phyloP scores from a whole-genome alignment of 2,888 invertebrate species.

The Noctua fimbriata region DNA sequence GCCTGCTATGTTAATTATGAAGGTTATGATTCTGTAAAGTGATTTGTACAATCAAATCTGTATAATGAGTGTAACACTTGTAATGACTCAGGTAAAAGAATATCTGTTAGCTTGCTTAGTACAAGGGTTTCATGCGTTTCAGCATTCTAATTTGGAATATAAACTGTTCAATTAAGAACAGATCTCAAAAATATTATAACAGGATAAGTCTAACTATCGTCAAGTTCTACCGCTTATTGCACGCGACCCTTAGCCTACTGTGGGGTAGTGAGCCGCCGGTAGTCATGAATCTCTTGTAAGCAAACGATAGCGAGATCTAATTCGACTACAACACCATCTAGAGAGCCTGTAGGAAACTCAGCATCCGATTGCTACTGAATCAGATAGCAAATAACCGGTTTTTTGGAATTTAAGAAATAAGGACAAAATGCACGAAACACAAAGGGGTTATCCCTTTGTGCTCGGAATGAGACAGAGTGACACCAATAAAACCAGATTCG shows the following conservation, averaged over 20 bases:
- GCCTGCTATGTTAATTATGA: no score
- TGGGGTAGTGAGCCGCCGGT: no score
- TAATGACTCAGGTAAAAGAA: no score
- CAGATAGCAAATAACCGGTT: not conserved
- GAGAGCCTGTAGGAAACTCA: not conserved
- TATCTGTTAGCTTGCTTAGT: not conserved
- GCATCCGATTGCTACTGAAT: not conserved
- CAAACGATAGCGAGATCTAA: not conserved
- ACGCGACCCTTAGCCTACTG: not conserved
- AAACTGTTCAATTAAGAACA: not conserved
- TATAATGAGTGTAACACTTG: no score
- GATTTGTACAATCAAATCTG: no score
- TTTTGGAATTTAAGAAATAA: not conserved
- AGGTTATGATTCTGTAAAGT: no score
- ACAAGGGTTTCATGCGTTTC: not conserved
- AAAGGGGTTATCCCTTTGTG: no score
- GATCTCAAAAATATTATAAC: not conserved
- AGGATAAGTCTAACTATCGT: not conserved
- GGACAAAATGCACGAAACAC: no score
- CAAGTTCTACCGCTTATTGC: not conserved
- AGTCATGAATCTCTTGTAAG: not conserved
- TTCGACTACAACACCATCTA: no score
- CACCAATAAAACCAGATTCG: no score
- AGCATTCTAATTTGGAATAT: constrained; percentile 1
- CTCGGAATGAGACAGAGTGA: no score